Evolutionary conservation across 2,888 invertebrate species (phyloP), one percentile per base, ranked within the genome.

Genomic region (Eudasyphora cyanicolor): DNA sequence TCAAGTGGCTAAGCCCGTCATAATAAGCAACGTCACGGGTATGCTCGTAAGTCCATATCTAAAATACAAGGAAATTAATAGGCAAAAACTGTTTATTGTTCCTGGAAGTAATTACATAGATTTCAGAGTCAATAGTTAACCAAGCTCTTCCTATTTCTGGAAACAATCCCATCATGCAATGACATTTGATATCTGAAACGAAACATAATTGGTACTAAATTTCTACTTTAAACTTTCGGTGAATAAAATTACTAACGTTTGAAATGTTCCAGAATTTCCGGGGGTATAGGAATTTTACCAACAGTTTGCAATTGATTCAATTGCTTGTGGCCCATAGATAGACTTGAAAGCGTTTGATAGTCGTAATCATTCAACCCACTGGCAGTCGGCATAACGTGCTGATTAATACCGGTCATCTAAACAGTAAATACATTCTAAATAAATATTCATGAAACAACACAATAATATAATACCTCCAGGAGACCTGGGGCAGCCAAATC

Each of bases 81-180:
- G n/a, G n/a, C n/a, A n/a, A n/a, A n/a, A n/a, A n/a, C n/a, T 12
- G 32, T 71, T 2, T 19, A 42, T 6, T 60, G 45, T 51, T 57
- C 0, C 35, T 60, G n/a, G n/a, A n/a, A n/a, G n/a, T n/a, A 6
- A 29, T 8, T 17, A 74, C 38, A 1, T 76, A 57, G 6, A 60
- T n/a, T 93, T 99, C 98, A 88, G 98, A 98, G 91, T 99, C 99
- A 87, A 99, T 97, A 5, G 98, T 97, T 76, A 99, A 93, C 99
- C 99, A 99, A 0, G 99, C 99, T 89, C 99, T 94, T 76, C 96
- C 96, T 86, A 99, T 98, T 92, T 98, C 98, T 79, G 98, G 96
- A 93, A 99, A 99, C 8, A 99, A 93, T 2, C 99, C 99, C 98
- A 99, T 98, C 93, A 97, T 95, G 91, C 98, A 98, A 90, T 98